Conservation (phyloP, 92 coral and sea anemone genomes). For the Scolanthus callimorphus region DNA sequence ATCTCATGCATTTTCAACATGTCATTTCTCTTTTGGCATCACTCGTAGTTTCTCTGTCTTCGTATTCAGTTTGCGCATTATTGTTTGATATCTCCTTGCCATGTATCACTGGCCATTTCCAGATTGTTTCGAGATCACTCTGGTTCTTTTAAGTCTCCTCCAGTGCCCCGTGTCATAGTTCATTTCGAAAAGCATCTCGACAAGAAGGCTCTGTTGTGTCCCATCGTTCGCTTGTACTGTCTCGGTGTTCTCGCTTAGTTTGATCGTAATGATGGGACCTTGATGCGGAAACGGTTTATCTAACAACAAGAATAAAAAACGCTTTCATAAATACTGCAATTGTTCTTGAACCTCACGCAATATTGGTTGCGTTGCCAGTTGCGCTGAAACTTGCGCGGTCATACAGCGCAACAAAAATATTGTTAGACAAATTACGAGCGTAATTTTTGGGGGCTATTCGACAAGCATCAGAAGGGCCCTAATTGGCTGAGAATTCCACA, state of each 20-base stretch:
- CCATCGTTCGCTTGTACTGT: conserved; percentile 61
- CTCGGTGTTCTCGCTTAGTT: conserved; percentile 95
- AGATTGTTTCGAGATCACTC: conserved; percentile 80
- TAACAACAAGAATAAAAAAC: conserved; percentile 13
- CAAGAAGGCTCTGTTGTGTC: conserved; percentile 78
- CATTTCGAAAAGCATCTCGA: conserved; percentile 99
- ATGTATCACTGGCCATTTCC: conserved; percentile 28
- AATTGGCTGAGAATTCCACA: too few species aligned
- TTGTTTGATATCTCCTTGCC: too few species aligned
- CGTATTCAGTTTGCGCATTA: too few species aligned
- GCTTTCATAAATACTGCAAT: too few species aligned
- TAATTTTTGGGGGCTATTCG: too few species aligned
- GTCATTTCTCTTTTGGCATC: conserved; percentile 1
- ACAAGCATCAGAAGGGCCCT: too few species aligned
- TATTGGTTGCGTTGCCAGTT: too few species aligned
- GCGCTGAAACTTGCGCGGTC: too few species aligned
- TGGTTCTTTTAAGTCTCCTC: conserved; percentile 93
- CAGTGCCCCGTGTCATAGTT: conserved; percentile 98
- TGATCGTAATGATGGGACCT: conserved; percentile 92
- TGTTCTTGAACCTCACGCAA: too few species aligned
- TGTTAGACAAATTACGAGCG: too few species aligned
- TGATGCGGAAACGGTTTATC: conserved; percentile 92
- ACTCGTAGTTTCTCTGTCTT: conserved; percentile 3
- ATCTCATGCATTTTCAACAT: too few species aligned
- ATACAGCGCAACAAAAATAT: too few species aligned